A percentile compares a stretch with the other conserved stretches of the same genome.
These are phyloP conservation scores for Vanessa tameamea DNA, from an alignment of 1,140 invertebrate species.

Conservation along the genomic window DNA sequence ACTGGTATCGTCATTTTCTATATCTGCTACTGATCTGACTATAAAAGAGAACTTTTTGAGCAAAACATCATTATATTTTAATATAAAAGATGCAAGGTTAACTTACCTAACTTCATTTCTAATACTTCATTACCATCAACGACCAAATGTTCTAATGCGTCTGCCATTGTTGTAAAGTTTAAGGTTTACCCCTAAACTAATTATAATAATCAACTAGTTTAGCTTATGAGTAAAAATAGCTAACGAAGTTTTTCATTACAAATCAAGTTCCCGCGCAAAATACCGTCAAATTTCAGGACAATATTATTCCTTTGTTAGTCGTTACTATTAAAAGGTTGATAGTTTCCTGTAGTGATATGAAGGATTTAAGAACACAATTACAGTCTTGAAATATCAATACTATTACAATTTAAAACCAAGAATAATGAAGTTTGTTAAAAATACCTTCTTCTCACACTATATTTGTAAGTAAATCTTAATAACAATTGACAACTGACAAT, in stretches of 20 bases:
- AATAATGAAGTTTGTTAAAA: neutral
- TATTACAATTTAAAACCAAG: neutral
- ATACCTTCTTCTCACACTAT: neutral
- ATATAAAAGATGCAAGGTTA: constrained; percentile 25
- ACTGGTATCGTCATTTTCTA: constrained; percentile 85
- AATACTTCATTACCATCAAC: constrained; percentile 87
- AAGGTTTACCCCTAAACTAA: neutral
- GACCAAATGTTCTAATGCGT: constrained; percentile 83
- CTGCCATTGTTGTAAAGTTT: constrained; percentile 59
- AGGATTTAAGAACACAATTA: neutral
- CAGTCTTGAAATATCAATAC: neutral
- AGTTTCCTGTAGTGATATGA: neutral
- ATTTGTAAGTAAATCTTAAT: neutral
- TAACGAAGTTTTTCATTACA: constrained; percentile 42
- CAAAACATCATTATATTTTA: neutral
- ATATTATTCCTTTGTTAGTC: neutral
- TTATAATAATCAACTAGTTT: neutral
- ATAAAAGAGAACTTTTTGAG: constrained; percentile 36
- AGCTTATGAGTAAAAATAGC: constrained; percentile 28
- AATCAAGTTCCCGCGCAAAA: constrained; percentile 69
- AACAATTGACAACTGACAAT: constrained; percentile 7
- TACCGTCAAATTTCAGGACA: constrained; percentile 32
- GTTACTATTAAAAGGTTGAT: neutral
- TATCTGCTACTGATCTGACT: constrained; percentile 86
- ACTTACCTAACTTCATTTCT: constrained; percentile 89